A percentile compares a stretch with the other conserved stretches of the same genome.
These are phyloP conservation scores for Drosophila ogumai DNA, from an alignment of 1,140 invertebrate species.

Conservation along the genomic window DNA sequence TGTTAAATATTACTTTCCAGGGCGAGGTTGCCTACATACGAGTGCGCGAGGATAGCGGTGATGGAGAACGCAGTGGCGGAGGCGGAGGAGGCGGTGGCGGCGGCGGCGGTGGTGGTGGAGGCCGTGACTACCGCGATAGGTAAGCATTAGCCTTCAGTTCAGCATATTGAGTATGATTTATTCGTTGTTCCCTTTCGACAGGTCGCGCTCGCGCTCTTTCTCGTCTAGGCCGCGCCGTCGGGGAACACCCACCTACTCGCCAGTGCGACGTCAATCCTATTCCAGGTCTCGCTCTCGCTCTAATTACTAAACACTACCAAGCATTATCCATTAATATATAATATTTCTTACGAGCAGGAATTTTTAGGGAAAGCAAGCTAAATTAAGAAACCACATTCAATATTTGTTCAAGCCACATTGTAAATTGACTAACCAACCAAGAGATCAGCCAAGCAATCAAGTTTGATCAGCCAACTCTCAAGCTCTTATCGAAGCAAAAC, in stretches of 20 bases:
- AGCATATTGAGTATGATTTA: not conserved
- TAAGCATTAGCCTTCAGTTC: constrained; percentile 20
- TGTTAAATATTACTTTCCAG: constrained; percentile 86
- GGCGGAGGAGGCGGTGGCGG: constrained; percentile 85
- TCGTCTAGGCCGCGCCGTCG: constrained; percentile 94
- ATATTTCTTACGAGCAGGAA: constrained; percentile 77
- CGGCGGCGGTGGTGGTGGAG: constrained; percentile 67
- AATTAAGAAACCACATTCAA: constrained; percentile 45
- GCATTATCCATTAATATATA: constrained; percentile 75
- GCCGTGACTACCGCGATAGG: constrained; percentile 85
- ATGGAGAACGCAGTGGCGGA: constrained; percentile 85
- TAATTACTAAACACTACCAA: constrained; percentile 85
- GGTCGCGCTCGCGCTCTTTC: constrained; percentile 89
- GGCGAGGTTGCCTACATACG: constrained; percentile 98
- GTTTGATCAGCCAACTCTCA: constrained; percentile 27
- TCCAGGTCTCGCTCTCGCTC: constrained; percentile 89
- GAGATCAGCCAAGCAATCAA: constrained; percentile 30
- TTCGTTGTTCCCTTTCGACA: constrained; percentile 36
- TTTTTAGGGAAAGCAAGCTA: constrained; percentile 68
- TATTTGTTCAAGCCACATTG: constrained; percentile 44
- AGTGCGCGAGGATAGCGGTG: constrained; percentile 96
- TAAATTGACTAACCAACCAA: constrained; percentile 37
- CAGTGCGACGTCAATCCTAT: constrained; percentile 92
- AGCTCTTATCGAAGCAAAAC: constrained; percentile 24
- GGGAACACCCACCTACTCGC: constrained; percentile 91